Base-by-base conservation (phyloP, 2,888 invertebrate species). In the Cordilura impudica region DNA sequence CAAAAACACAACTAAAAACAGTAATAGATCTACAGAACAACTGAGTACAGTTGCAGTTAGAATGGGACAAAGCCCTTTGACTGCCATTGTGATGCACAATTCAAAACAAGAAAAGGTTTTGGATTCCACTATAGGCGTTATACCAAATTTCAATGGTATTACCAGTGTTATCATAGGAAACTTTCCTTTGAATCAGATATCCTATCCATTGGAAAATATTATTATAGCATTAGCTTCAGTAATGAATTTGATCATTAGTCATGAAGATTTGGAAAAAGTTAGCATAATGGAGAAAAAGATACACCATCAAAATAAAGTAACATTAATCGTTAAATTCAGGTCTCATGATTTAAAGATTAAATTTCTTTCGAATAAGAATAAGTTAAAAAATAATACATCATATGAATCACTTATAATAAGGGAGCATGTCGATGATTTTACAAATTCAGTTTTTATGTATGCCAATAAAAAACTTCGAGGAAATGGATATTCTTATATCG, bases 291-390 rank as follows among this genome's bases (percentile, higher is more conserved):
- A 47, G 1, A 21, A 31, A n/a, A 18, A 75, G 2, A 51, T 14
- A n/a, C 4, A 16, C n/a, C 1, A 4, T 31, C 49, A 45, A 71
- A 29, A 10, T 29, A 76, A 21, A 10, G 39, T 29, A 5, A 18
- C 61, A 6, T 14, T 82, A 39, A 10, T 31, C n/a, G 78, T 69
- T 19, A 45, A 63, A 49, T 82, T 82, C 16, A 74, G 71, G 18
- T 47, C 7, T 1, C 18, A 16, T 5, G 18, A 72, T 0, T 21
- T 47, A 14, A 81, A 77, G 70, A 12, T 12, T n/a, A 18, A 49
- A n/a, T 82, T 82, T 61, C 31, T 81, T 29, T 5, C 5, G 7
- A 65, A 75, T 14, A 77, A 53, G 4, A 21, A 45, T 2, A 31
- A 12, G 8, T 23, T 82, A 2, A 51, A 45, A 45, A 12, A 10